These are phyloP conservation scores for Dermatophagoides farinae DNA, from an alignment of 1,140 invertebrate genomes.

Conservation along the genomic window DNA sequence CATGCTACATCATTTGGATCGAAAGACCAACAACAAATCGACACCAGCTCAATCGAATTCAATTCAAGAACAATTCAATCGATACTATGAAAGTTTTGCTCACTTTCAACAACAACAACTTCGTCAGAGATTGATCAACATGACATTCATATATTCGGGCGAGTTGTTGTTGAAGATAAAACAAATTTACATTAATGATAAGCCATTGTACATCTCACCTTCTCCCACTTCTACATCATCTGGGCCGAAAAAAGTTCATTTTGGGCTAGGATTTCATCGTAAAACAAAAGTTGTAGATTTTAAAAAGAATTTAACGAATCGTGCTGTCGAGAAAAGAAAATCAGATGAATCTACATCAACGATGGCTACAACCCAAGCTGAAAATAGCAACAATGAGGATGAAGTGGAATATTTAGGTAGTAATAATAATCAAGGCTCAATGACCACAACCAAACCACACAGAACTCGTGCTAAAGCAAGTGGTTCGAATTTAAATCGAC, in stretches of 20 bases:
- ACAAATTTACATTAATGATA: background rate
- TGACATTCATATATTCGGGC: slow-evolving; percentile 3
- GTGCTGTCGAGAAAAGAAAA: background rate
- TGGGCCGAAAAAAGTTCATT: too few relatives aligned
- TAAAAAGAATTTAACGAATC: background rate
- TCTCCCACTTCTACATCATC: background rate
- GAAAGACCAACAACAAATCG: too few relatives aligned
- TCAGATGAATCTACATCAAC: background rate
- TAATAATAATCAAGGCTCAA: too few relatives aligned
- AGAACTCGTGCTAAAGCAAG: too few relatives aligned
- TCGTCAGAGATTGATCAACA: background rate
- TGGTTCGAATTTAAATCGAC: too few relatives aligned
- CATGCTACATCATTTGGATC: background rate
- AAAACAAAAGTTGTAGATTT: background rate
- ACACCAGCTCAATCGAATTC: background rate
- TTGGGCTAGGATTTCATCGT: background rate
- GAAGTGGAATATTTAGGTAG: background rate
- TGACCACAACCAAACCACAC: too few relatives aligned
- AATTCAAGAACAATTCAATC: too few relatives aligned
- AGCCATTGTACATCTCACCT: background rate
- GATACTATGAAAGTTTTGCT: background rate
- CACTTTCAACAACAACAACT: background rate
- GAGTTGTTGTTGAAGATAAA: background rate
- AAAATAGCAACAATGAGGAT: background rate
- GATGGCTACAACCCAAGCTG: background rate